Percentiles rank a stretch among this genome's conserved stretches.
Conservation (phyloP, 2,113 vertebrate genomes). For the Myodes glareolus region DNA sequence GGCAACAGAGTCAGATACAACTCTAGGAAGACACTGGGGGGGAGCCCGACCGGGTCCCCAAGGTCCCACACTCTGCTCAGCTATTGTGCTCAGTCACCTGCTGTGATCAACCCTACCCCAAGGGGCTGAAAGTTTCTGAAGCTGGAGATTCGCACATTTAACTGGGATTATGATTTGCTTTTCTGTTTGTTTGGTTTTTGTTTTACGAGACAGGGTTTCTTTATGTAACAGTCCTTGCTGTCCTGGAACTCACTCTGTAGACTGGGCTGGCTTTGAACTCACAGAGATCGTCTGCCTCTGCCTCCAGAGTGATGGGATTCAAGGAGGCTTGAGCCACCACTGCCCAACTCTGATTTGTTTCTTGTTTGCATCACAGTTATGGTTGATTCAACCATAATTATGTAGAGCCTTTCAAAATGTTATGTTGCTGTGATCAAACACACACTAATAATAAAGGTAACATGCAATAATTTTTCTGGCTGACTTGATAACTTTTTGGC, state of each 20-base stretch:
- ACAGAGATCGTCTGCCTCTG: neutral
- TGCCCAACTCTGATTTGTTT: neutral
- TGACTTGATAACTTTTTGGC: neutral
- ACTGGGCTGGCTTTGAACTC: neutral
- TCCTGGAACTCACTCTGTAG: too few species aligned
- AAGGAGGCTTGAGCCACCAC: neutral
- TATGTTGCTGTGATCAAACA: neutral
- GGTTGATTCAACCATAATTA: neutral
- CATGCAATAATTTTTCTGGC: neutral
- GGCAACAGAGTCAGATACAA: neutral
- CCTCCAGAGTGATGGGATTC: neutral
- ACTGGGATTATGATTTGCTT: neutral
- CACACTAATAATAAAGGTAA: neutral
- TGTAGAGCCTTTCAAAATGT: neutral
- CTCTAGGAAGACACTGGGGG: too few species aligned
- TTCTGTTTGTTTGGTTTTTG: too few species aligned
- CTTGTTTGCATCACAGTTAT: neutral
- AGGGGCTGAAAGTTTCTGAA: neutral
- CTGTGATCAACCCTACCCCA: neutral
- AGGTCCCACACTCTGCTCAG: neutral
- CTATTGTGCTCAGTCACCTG: neutral
- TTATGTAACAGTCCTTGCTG: neutral
- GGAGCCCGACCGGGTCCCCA: rapidly evolving
- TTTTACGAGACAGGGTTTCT: neutral
- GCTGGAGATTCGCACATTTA: neutral